Percentiles rank a stretch among this genome's conserved stretches.
phyloP scores from a whole-genome alignment of 2,888 invertebrate species.

The Cryptosula pallasiana region DNA sequence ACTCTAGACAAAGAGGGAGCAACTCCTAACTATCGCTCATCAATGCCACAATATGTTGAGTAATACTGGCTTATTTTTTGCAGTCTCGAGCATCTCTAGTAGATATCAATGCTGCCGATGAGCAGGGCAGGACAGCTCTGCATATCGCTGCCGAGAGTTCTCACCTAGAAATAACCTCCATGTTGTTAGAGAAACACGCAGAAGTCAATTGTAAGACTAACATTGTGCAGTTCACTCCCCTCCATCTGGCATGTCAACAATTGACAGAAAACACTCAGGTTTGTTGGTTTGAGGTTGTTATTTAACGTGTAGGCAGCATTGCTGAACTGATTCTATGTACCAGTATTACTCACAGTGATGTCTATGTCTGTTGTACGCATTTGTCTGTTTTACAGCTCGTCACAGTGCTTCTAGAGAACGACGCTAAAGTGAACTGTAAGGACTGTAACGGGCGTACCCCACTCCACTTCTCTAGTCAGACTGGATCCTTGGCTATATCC shows the following conservation, averaged over 20 bases:
- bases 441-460: constrained; percentile 45
- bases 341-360: too few species aligned
- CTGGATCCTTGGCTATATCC: constrained; percentile 33
- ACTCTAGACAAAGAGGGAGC: too few species aligned
- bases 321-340: too few species aligned
- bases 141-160: constrained; percentile 37
- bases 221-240: constrained; percentile 35
- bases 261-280: neutral
- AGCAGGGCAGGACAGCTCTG: constrained; percentile 41
- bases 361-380: too few species aligned
- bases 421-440: constrained; percentile 35
- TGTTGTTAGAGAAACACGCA: constrained; percentile 38
- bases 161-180: constrained; percentile 36
- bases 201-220: constrained; percentile 37
- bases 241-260: constrained; percentile 44
- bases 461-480: constrained; percentile 40
- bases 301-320: too few species aligned
- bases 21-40: too few species aligned
- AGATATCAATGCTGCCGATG: constrained; percentile 37
- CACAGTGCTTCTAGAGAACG: constrained; percentile 33
- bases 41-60: too few species aligned
- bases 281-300: neutral
- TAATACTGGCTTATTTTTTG: neutral
- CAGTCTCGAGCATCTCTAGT: constrained; percentile 29
- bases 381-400: constrained; percentile 32